These are phyloP conservation scores for Periophthalmodon schlosseri DNA, from an alignment of 2,113 vertebrate species.

Conservation along the genomic window DNA sequence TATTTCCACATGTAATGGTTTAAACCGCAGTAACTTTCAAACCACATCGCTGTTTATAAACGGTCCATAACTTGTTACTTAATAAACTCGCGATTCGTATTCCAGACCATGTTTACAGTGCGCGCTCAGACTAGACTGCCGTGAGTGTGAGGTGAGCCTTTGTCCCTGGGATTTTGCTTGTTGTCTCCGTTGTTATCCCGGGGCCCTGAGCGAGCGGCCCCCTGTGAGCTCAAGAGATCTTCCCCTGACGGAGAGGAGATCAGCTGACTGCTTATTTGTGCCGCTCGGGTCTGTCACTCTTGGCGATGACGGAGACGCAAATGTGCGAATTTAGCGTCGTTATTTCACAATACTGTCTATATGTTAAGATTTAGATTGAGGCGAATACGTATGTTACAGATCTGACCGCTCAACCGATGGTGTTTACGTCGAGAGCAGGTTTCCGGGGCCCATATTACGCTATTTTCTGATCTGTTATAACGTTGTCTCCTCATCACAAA, in stretches of 20 bases:
- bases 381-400: not conserved
- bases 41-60: not conserved
- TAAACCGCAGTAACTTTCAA: too few relatives aligned
- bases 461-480: too few relatives aligned
- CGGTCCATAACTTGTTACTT: not conserved
- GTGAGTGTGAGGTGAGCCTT: constrained; percentile 9
- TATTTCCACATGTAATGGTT: too few relatives aligned
- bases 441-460: too few relatives aligned
- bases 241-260: constrained; percentile 52
- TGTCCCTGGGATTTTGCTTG: constrained; percentile 47
- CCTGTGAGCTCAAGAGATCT: constrained; percentile 35
- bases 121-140: constrained; percentile 7
- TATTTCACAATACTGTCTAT: not conserved
- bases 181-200: constrained; percentile 57
- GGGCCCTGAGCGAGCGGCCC: constrained; percentile 28
- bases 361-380: too few relatives aligned
- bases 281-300: constrained; percentile 33
- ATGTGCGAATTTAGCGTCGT: not conserved
- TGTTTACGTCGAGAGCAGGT: too few relatives aligned
- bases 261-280: constrained; percentile 38
- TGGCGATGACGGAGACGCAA: not conserved
- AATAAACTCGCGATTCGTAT: not conserved
- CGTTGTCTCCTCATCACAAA: too few relatives aligned
- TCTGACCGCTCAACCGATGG: too few relatives aligned
- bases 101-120: not conserved